Percentiles rank a stretch among this genome's conserved stretches.
These are phyloP conservation scores for Lycophotia porphyrea DNA, from an alignment of 2,888 invertebrate species.

Conservation along the genomic window DNA sequence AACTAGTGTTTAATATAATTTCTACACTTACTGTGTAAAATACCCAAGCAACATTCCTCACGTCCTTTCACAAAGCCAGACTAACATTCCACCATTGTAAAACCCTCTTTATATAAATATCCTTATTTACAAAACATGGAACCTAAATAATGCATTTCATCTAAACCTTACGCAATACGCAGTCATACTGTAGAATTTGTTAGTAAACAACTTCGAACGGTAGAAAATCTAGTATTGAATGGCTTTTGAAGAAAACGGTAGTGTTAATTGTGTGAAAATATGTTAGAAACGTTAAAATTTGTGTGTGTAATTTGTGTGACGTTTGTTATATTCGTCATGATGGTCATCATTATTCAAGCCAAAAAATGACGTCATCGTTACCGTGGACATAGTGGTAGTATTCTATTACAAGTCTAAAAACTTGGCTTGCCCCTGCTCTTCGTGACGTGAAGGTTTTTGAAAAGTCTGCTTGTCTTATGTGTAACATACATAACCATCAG, in stretches of 20 bases:
- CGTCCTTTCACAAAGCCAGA: background rate
- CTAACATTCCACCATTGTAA: conserved; percentile 2
- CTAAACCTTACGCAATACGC: conserved; percentile 52
- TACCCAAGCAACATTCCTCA: too few species aligned
- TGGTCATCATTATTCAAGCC: background rate
- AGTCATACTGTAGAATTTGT: conserved; percentile 51
- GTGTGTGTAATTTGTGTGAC: background rate
- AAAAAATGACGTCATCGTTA: background rate
- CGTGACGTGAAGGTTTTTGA: background rate
- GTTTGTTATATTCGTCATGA: background rate
- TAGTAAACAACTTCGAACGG: conserved; percentile 51
- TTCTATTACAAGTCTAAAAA: background rate
- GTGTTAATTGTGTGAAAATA: conserved; percentile 16
- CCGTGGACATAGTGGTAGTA: background rate
- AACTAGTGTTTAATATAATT: background rate
- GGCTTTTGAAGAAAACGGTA: conserved; percentile 12
- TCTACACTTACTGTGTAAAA: background rate
- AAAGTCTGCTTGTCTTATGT: background rate
- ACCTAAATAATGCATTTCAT: conserved; percentile 53
- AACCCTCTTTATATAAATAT: conserved; percentile 37
- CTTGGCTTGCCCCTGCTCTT: background rate
- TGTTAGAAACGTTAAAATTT: background rate
- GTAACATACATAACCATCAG: background rate
- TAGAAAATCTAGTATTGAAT: conserved; percentile 35
- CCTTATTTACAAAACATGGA: conserved; percentile 63